Conservation (phyloP, 2,797 vertebrate species). For the Gobionotothen gibberifrons region DNA sequence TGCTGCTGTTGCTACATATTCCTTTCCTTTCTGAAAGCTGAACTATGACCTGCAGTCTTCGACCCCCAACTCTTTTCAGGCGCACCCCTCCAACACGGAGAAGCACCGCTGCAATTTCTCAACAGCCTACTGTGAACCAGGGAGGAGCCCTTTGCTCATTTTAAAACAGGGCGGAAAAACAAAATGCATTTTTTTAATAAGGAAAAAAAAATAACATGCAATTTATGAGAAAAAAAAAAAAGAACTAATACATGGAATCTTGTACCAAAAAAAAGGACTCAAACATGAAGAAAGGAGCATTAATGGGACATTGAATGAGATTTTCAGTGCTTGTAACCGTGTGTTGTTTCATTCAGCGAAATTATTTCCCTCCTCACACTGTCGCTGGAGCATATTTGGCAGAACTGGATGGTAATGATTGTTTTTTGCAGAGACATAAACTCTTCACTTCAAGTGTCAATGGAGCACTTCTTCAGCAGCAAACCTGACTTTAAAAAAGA, state of each 20-base stretch:
- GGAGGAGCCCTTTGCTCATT: slow-evolving; percentile 52
- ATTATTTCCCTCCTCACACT: slow-evolving; percentile 37
- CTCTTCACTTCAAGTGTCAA: slow-evolving; percentile 45
- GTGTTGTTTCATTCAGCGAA: slow-evolving; percentile 22
- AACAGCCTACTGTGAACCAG: slow-evolving; percentile 74
- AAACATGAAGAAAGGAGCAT: slow-evolving; percentile 33
- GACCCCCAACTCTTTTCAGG: slow-evolving; percentile 31
- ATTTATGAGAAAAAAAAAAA: slow-evolving; percentile 29
- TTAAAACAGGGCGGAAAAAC: slow-evolving; percentile 56
- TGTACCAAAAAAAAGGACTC: slow-evolving; percentile 40
- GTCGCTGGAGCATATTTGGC: slow-evolving; percentile 51
- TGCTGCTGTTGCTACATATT: slow-evolving; percentile 72
- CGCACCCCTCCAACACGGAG: slow-evolving; percentile 49
- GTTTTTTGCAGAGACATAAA: slow-evolving; percentile 42
- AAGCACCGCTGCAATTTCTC: slow-evolving; percentile 70
- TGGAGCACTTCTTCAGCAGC: slow-evolving; percentile 46
- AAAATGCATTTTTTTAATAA: slow-evolving; percentile 51
- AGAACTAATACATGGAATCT: slow-evolving; percentile 23
- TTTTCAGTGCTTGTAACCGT: slow-evolving; percentile 28
- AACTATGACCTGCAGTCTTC: slow-evolving; percentile 68
- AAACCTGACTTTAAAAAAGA: slow-evolving; percentile 36
- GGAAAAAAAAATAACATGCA: slow-evolving; percentile 27
- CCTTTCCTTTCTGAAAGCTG: slow-evolving; percentile 54
- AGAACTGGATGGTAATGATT: slow-evolving; percentile 43
- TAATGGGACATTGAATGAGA: slow-evolving; percentile 42